phyloP scores from a whole-genome alignment of 2,797 vertebrate genomes.

The Trematomus bernacchii region DNA sequence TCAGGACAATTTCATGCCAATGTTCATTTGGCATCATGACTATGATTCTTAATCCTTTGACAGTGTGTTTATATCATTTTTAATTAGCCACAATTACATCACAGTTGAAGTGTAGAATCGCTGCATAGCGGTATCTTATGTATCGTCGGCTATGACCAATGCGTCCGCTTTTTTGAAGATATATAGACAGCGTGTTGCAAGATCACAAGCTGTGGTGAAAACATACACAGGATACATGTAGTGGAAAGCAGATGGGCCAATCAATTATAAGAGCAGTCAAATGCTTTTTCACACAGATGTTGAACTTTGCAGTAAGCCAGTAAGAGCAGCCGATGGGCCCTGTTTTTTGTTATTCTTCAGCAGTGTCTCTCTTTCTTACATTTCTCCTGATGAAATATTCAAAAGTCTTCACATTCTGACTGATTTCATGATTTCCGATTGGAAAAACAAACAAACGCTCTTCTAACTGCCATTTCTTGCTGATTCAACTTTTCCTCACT shows the following conservation, averaged over 20 bases:
- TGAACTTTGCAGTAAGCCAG: constrained; percentile 3
- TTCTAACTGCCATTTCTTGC: constrained; percentile 6
- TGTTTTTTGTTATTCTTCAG: not conserved
- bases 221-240: not conserved
- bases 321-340: not conserved
- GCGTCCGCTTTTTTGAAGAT: not conserved
- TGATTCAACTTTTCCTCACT: constrained; percentile 23
- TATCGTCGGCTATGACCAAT: not conserved
- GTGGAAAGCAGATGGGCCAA: not conserved
- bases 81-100: not conserved
- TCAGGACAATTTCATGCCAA: not conserved
- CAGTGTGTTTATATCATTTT: not conserved
- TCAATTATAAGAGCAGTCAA: constrained; percentile 7
- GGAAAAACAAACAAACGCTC: constrained; percentile 4
- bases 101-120: not conserved
- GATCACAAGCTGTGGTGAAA: constrained; percentile 1
- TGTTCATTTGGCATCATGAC: not conserved
- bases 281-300: not conserved
- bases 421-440: constrained; percentile 6
- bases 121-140: not conserved
- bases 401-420: constrained; percentile 10
- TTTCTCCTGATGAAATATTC: constrained; percentile 8
- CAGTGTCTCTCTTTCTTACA: not conserved
- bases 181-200: not conserved
- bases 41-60: not conserved